These are phyloP conservation scores for Agriopis marginaria DNA, from an alignment of 2,888 invertebrate genomes.

Conservation along the genomic window DNA sequence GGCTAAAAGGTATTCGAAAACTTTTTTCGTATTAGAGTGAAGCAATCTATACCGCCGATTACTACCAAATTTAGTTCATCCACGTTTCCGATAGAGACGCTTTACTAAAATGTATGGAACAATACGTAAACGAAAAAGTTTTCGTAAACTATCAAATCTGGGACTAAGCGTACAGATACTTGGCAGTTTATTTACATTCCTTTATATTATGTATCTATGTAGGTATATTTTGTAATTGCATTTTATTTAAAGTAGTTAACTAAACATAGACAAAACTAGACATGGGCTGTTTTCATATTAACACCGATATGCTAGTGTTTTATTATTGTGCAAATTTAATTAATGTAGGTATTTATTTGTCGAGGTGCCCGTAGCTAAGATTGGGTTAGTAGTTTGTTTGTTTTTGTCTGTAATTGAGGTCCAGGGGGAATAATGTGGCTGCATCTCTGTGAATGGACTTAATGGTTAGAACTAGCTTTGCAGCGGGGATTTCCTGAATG, in stretches of 20 bases:
- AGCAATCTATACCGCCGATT: too few species aligned
- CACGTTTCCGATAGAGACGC: too few species aligned
- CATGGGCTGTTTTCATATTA: conserved; percentile 71
- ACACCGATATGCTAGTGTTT: conserved; percentile 47
- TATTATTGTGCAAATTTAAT: conserved; percentile 47
- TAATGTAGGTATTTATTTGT: conserved; percentile 58
- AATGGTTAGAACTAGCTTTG: conserved; percentile 55
- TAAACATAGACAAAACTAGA: conserved; percentile 71
- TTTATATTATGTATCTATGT: conserved; percentile 62
- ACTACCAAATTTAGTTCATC: too few species aligned
- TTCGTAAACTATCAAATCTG: too few species aligned
- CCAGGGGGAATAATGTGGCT: conserved; percentile 44
- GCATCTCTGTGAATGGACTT: conserved; percentile 56
- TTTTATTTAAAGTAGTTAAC: conserved; percentile 68
- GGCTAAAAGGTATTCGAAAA: too few species aligned
- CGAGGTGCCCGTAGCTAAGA: conserved; percentile 67
- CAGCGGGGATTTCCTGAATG: conserved; percentile 70
- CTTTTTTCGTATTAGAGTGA: too few species aligned
- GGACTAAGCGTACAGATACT: too few species aligned
- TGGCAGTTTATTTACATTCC: conserved; percentile 68
- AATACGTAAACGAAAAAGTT: too few species aligned
- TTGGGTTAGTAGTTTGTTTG: conserved; percentile 55
- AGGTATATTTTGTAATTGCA: conserved; percentile 59
- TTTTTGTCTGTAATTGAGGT: conserved; percentile 45
- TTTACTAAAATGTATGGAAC: too few species aligned